Base-by-base conservation (phyloP, 2,113 vertebrate species). In the Nyctibius bracteatus region DNA sequence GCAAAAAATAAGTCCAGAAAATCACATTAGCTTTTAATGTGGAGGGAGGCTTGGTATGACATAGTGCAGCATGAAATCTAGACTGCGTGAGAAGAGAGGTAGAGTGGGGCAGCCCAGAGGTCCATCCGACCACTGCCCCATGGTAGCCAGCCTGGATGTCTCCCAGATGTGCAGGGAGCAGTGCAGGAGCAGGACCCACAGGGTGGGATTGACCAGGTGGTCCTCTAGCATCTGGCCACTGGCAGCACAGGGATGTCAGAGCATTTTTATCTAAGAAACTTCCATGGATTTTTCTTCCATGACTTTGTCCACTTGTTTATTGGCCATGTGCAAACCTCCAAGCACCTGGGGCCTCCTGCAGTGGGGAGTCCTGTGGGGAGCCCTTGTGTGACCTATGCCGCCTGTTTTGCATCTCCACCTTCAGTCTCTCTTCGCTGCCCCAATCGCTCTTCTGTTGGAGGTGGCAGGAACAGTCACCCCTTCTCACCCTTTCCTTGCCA, bases 241-340 rank as follows among this genome's bases (percentile, higher is more conserved):
- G 1, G 61, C 52, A 63, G 46, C 43, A 65, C 13, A 30, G 19
- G 14, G 17, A 41, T 10, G 1, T 58, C 6, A 1, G 46, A 89
- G 59, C 31, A 63, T 83, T 75, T 79, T 27, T 35, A 13, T 31
- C 19, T 61, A 83, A 58, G 12, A 55, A 39, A 57, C 10, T 92
- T 68, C 54, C 8, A 12, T 1, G 12, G 35, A n/a, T 65, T 72
- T 88, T 82, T 75, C 47, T 90, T 86, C 41, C 33, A 14, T 30
- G 15, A 55, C 8, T 75, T 68, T 31, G 12, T 54, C 39, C 0
- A 0, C 41, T 77, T 61, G 8, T 59, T 86, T 71, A 49, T 41
- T 0, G 0, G 12, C 18, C 70, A 19, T 3, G 14, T 54, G 21
- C 47, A 66, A 55, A 44, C 18, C 41, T 18, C 33, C 0, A 0